Conservation (phyloP, 2,888 invertebrate genomes). For the Lasioglossum zephyrum region DNA sequence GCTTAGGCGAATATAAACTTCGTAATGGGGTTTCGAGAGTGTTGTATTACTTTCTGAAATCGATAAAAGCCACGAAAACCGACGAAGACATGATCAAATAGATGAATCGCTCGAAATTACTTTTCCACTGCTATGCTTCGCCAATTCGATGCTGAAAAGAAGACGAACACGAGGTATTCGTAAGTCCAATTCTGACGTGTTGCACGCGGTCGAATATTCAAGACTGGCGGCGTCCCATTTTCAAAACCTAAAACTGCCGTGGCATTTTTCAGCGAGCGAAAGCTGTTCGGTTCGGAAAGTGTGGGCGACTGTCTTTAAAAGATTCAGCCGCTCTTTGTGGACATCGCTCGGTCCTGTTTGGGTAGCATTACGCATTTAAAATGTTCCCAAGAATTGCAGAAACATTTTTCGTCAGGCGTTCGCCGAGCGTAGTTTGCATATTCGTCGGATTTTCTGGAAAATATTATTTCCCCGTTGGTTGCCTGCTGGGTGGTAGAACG, state of each 20-base stretch:
- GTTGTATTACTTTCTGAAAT: constrained; percentile 54
- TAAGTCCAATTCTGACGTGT: neutral
- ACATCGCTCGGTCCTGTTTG: neutral
- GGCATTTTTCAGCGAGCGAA: neutral
- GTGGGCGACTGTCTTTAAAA: neutral
- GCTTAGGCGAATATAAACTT: constrained; percentile 66
- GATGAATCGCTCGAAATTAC: constrained; percentile 66
- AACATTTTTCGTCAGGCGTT: constrained; percentile 6
- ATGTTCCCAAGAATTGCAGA: neutral
- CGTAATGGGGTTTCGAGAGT: constrained; percentile 45
- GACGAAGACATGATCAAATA: constrained; percentile 28
- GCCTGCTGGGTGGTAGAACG: neutral
- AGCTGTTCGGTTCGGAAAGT: neutral
- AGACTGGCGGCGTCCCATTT: neutral
- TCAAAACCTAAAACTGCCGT: neutral
- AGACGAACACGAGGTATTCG: neutral
- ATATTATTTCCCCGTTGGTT: neutral
- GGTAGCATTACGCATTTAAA: constrained; percentile 11
- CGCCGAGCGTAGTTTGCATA: neutral
- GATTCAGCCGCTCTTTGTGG: neutral
- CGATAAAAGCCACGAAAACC: neutral
- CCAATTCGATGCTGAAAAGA: neutral
- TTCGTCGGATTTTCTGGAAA: neutral
- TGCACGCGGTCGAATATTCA: neutral
- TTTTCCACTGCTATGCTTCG: constrained; percentile 53